Conservation (phyloP, 2,888 invertebrate species). For the Mycogona germanica region DNA sequence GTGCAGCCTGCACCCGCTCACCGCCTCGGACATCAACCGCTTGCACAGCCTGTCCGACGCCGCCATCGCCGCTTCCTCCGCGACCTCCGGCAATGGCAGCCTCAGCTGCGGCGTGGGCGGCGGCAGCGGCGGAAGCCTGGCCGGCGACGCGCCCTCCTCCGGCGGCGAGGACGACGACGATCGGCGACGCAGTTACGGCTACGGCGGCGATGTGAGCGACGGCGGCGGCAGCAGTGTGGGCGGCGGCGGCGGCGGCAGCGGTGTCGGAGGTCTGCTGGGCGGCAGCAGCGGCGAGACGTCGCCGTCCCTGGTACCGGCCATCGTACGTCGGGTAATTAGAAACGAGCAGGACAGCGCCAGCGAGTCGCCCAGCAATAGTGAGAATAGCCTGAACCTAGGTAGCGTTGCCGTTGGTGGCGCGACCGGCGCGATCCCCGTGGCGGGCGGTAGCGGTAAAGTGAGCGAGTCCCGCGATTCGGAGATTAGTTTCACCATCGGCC, state of each 20-base stretch:
- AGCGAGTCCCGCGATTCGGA: conserved; percentile 9
- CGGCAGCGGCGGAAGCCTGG: conserved; percentile 28
- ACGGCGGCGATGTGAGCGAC: conserved; percentile 21
- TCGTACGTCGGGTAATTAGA: conserved; percentile 22
- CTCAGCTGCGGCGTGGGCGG: conserved; percentile 24
- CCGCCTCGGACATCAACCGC: conserved; percentile 25
- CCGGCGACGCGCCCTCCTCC: conserved; percentile 25
- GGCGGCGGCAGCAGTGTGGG: conserved; percentile 17
- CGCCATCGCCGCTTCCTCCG: conserved; percentile 11
- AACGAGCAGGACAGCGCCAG: conserved; percentile 32
- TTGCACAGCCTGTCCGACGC: conserved; percentile 19
- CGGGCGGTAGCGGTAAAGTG: conserved; percentile 4
- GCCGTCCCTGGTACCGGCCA: conserved; percentile 19
- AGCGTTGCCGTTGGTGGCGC: neutral
- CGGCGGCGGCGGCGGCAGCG: conserved; percentile 9
- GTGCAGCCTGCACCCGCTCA: conserved; percentile 30
- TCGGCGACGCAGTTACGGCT: conserved; percentile 24
- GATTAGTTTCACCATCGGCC: conserved; percentile 15
- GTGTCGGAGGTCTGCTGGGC: conserved; percentile 9
- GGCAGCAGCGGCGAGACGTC: conserved; percentile 14
- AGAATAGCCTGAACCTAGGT: conserved; percentile 30
- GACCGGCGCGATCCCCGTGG: conserved; percentile 5
- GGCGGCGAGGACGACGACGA: conserved; percentile 21
- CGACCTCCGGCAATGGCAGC: conserved; percentile 23
- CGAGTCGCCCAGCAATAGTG: conserved; percentile 37